Evolutionary conservation across 2,797 vertebrate species (phyloP).

Genomic region (Sebastes matsubarae): DNA sequence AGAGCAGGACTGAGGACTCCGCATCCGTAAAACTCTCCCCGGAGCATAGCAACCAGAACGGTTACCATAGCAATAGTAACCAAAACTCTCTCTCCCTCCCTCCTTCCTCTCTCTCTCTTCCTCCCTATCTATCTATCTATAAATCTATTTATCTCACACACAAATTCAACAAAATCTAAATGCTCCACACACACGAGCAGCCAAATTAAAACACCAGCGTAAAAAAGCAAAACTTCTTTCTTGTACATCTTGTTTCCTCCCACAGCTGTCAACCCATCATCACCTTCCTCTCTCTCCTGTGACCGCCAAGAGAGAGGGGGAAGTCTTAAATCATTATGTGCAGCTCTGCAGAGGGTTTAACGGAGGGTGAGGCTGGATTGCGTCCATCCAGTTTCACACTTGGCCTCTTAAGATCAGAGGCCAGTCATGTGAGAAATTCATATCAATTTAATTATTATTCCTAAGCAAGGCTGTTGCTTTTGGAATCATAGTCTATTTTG

Average conservation of each 20-base stretch:
- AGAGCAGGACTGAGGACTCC: constrained; percentile 4
- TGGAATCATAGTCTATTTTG: background rate
- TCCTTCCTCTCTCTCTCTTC: background rate
- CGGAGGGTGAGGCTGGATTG: background rate
- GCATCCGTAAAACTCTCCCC: constrained; percentile 39
- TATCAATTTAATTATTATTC: background rate
- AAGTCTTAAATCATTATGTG: constrained; percentile 16
- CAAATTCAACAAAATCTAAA: background rate
- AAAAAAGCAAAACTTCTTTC: background rate
- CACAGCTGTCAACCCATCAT: background rate
- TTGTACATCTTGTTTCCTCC: background rate
- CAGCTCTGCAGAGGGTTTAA: background rate
- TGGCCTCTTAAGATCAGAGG: background rate
- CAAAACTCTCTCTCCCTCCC: constrained; percentile 15
- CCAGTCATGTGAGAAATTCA: background rate
- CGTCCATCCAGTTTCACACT: constrained; percentile 6
- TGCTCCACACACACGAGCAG: background rate
- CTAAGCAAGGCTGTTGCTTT: background rate
- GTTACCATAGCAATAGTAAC: constrained; percentile 70
- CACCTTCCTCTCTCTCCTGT: background rate
- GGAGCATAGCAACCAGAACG: constrained; percentile 49
- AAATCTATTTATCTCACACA: background rate
- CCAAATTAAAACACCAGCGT: background rate
- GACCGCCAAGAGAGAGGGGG: background rate
- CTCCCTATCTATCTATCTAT: background rate